phyloP scores from a whole-genome alignment of 2,797 vertebrate genomes.

The Peromyscus aztecus region DNA sequence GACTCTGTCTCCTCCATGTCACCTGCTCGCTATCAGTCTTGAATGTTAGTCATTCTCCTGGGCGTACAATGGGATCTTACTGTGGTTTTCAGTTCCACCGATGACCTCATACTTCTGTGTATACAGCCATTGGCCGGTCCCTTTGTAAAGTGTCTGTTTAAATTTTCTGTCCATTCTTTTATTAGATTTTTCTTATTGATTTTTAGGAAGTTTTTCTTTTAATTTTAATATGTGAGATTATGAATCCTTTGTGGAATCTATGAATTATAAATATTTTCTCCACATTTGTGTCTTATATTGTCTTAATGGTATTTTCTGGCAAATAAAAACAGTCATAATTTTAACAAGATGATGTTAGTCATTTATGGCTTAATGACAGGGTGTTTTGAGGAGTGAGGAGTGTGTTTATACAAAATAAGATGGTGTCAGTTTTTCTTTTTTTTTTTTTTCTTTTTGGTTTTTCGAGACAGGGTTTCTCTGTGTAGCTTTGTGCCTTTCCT shows the following conservation, averaged over 20 bases:
- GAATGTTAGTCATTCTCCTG: background rate
- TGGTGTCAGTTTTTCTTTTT: background rate
- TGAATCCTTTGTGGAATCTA: background rate
- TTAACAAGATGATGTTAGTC: background rate
- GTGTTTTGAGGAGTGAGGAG: background rate
- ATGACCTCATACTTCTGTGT: background rate
- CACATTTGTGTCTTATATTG: background rate
- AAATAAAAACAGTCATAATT: constrained; percentile 2
- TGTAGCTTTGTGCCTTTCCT: too few species aligned
- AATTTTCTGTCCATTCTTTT: constrained; percentile 27
- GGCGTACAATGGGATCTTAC: background rate
- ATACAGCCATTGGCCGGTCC: background rate
- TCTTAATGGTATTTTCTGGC: background rate
- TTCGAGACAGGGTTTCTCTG: too few species aligned
- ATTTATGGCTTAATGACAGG: background rate
- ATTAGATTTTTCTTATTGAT: constrained; percentile 26
- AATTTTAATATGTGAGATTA: constrained; percentile 19
- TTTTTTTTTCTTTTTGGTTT: too few species aligned
- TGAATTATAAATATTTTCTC: background rate
- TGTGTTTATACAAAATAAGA: background rate
- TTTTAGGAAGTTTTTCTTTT: background rate
- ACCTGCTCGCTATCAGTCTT: background rate
- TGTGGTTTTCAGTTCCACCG: background rate
- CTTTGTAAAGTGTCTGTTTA: background rate
- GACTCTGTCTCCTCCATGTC: background rate